Evolutionary conservation across 2,888 invertebrate genomes (phyloP), one percentile per base, ranked within the genome.

Genomic region (Onthophagus sagittarius): DNA sequence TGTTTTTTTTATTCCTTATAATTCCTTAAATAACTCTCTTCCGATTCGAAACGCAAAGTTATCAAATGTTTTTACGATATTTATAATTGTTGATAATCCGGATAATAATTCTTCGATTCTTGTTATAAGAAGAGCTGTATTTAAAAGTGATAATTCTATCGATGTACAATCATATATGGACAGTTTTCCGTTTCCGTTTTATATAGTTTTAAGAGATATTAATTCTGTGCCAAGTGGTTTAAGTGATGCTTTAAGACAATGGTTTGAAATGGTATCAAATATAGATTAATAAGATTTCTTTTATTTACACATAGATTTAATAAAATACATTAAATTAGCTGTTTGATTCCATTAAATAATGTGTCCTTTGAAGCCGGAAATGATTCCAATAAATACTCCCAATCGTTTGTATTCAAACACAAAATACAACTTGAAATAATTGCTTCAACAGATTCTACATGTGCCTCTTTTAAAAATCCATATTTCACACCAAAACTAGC

Each of bases 111-210:
- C 94, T 85, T 98, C 98, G 0, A 94, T 99, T 79, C 86, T 95
- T 79, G 96, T 99, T 83, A 95, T 97, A 79, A 89, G 93, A 77
- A 91, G 93, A 79, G 94, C 96, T 0, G 84, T 93, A 13, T 93
- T 94, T 82, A 67, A 31, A 23, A 87, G 88, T 77, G 87, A 88
- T 2, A 87, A 89, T 77, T 81, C 90, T 13, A 82, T 89, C 3
- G 88, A 88, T 69, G 93, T 97, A 79, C 89, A 90, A 78, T 91
- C 93, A 0, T 99, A 99, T 84, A 91, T 99, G 88, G 98, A 98
- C 81, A 90, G 90, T 69, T 99, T 99, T 86, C 99, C 99, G 0
- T 99, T 99, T 85, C 98, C 98, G 0, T 99, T 96, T 88, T 99
- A 99, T 85, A 90, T 99, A 70, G 94, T 99, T 80, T 89, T 99